Conservation (phyloP, 2,113 vertebrate species). For the Burhinus bistriatus region DNA sequence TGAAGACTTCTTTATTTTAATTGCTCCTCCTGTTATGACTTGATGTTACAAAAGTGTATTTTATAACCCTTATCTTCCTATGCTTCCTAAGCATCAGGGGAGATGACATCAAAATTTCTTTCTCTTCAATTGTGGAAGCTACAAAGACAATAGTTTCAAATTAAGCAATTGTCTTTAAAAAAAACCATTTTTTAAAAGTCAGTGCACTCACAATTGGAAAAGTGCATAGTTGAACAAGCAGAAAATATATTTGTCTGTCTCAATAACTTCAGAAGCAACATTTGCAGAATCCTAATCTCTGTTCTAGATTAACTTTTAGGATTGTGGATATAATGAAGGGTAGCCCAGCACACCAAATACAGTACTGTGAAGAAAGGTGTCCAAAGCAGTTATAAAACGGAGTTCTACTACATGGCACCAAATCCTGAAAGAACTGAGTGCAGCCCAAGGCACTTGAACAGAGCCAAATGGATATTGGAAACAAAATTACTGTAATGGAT, state of each 20-base stretch:
- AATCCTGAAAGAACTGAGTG: not conserved
- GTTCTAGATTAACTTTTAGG: not conserved
- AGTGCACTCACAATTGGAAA: not conserved
- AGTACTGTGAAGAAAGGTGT: not conserved
- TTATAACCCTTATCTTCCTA: not conserved
- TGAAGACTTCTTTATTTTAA: not conserved
- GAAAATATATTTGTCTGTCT: not conserved
- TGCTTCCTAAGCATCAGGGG: not conserved
- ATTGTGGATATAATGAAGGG: not conserved
- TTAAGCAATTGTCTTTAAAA: not conserved
- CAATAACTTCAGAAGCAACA: not conserved
- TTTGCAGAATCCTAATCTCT: not conserved
- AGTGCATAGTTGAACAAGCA: not conserved
- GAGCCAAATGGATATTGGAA: not conserved
- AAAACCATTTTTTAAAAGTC: not conserved
- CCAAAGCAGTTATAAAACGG: not conserved
- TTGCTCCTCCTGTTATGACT: fast-evolving
- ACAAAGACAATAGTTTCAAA: not conserved
- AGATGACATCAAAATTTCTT: not conserved
- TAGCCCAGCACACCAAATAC: not conserved
- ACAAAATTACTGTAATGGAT: not conserved
- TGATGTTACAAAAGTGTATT: not conserved
- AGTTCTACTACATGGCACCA: not conserved
- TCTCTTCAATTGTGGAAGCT: not conserved
- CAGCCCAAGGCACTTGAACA: not conserved